Conservation (phyloP, 2,888 invertebrate genomes). For the Drosophila borealis region DNA sequence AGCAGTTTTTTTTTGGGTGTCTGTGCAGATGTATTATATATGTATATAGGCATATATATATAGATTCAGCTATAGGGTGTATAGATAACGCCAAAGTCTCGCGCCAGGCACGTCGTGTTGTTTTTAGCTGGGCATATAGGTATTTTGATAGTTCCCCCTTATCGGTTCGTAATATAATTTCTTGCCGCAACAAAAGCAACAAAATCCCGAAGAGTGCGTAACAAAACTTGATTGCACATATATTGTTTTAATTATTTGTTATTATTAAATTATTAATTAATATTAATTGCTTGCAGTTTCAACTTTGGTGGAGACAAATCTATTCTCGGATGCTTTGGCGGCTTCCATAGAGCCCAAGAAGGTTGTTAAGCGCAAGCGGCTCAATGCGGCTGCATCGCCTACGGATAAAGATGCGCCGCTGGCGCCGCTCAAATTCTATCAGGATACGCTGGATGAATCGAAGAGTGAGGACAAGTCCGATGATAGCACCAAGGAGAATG, state of each 20-base stretch:
- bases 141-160: background rate
- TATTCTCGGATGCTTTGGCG: conserved; percentile 96
- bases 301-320: conserved; percentile 94
- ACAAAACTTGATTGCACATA: background rate
- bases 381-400: conserved; percentile 85
- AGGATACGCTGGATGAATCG: conserved; percentile 92
- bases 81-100: conserved; percentile 7
- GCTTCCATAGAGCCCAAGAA: conserved; percentile 91
- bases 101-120: conserved; percentile 1
- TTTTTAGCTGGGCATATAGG: background rate
- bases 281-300: conserved; percentile 86
- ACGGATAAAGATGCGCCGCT: conserved; percentile 88
- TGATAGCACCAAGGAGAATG: conserved; percentile 74
- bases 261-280: background rate
- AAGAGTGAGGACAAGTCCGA: conserved; percentile 79
- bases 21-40: background rate
- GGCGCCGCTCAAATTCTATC: conserved; percentile 92
- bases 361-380: conserved; percentile 92
- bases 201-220: conserved; percentile 32
- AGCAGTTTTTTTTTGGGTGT: conserved; percentile 2
- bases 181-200: conserved; percentile 45
- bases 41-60: background rate
- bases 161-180: background rate
- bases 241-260: background rate
- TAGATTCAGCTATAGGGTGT: too few species aligned